phyloP scores from a whole-genome alignment of 1,140 invertebrate genomes.

The Acromyrmex charruanus region DNA sequence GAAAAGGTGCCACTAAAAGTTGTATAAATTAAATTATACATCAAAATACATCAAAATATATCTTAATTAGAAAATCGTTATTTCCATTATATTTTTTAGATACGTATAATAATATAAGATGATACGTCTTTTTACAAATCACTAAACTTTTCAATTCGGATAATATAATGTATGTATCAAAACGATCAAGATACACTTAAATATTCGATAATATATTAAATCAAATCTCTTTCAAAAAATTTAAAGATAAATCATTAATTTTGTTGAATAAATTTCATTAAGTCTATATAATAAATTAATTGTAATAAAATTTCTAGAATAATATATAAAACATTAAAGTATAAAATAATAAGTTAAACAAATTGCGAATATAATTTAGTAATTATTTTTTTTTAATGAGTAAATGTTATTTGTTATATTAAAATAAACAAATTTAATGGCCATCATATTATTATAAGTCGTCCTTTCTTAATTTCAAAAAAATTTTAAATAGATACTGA shows the following conservation, averaged over 20 bases:
- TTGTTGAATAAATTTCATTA: not conserved
- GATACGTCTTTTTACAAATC: not conserved
- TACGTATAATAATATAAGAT: not conserved
- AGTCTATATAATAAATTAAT: not conserved
- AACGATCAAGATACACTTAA: not conserved
- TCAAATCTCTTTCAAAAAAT: not conserved
- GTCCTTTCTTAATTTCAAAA: no score
- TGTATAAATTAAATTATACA: conserved; percentile 9
- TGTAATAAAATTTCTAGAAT: not conserved
- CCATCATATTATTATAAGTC: not conserved
- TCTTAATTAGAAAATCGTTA: not conserved
- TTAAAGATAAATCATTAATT: not conserved
- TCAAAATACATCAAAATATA: conserved; percentile 7
- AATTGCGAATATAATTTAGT: not conserved
- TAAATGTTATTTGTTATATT: not conserved
- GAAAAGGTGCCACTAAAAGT: not conserved
- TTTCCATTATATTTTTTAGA: conserved; percentile 15
- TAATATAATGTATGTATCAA: not conserved
- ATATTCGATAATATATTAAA: not conserved
- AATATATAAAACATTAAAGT: not conserved
- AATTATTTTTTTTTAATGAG: conserved; percentile 17
- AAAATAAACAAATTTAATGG: not conserved
- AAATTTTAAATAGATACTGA: no score
- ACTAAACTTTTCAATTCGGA: not conserved
- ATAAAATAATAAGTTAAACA: not conserved